A percentile compares a stretch with the other conserved stretches of the same genome.
Conservation (phyloP, 2,113 vertebrate species). For the Syrmaticus mikado region DNA sequence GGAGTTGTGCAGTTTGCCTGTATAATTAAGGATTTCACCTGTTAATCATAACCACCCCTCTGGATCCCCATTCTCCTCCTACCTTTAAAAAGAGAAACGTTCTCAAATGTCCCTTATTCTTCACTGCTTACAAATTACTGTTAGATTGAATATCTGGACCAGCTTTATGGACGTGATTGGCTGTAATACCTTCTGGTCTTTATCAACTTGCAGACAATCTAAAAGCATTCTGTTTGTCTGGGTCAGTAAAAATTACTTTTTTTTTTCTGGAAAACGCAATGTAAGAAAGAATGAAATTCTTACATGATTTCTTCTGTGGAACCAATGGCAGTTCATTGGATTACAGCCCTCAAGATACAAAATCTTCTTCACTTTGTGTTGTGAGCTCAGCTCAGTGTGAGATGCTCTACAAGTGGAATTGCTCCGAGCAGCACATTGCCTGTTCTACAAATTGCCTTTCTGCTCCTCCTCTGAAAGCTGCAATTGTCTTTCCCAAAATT, state of each 20-base stretch:
- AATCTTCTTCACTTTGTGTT: neutral
- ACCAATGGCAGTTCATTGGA: too few relatives aligned
- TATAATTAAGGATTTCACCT: neutral
- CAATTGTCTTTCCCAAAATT: neutral
- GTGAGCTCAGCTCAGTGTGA: fast-evolving
- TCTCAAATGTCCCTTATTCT: neutral
- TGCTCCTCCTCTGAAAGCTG: neutral
- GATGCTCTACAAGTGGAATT: fast-evolving
- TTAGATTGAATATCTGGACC: neutral
- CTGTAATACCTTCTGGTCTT: neutral
- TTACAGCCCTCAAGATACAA: neutral
- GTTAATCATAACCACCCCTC: neutral
- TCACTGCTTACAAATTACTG: neutral
- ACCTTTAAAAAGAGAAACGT: neutral
- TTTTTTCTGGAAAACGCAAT: neutral
- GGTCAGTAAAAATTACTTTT: neutral
- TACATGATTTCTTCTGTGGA: neutral
- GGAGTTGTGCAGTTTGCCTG: neutral
- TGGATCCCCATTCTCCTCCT: neutral
- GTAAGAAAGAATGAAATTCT: neutral
- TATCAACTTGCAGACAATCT: neutral
- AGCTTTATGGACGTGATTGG: neutral
- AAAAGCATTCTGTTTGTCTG: neutral
- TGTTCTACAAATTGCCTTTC: neutral
- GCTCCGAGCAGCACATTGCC: neutral